phyloP scores from a whole-genome alignment of 2,797 vertebrate species.

The Epinephelus awoara region DNA sequence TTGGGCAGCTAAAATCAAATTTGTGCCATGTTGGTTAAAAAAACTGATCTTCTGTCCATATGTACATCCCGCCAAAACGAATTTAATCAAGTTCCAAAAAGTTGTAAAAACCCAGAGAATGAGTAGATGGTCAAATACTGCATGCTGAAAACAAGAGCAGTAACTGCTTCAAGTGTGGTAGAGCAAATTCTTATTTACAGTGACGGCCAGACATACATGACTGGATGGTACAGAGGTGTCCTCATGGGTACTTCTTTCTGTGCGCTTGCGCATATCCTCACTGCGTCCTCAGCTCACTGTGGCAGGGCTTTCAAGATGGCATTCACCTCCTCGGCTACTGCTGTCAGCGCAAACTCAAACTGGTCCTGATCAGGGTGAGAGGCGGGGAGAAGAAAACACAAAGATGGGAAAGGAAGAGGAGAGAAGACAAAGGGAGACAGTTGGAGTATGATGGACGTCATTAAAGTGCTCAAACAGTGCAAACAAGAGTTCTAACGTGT shows the following conservation, averaged over 20 bases:
- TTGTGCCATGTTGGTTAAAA: slow-evolving; percentile 21
- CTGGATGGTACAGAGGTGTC: slow-evolving; percentile 31
- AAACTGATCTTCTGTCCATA: slow-evolving; percentile 7
- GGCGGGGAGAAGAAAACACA: not conserved
- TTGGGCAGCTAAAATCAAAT: slow-evolving; percentile 15
- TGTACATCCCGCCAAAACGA: slow-evolving; percentile 26
- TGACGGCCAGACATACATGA: slow-evolving; percentile 46
- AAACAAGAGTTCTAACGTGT: not conserved
- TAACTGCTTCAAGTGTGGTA: slow-evolving; percentile 38
- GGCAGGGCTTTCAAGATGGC: slow-evolving; percentile 98
- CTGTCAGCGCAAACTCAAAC: slow-evolving; percentile 97
- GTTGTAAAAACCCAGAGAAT: slow-evolving; percentile 30
- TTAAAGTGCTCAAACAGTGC: not conserved
- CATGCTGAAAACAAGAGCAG: slow-evolving; percentile 60
- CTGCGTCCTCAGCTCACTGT: slow-evolving; percentile 85
- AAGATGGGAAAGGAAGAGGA: not conserved
- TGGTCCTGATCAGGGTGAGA: slow-evolving; percentile 88
- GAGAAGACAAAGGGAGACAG: slow-evolving; percentile 1
- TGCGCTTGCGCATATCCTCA: slow-evolving; percentile 38
- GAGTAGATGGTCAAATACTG: slow-evolving; percentile 44
- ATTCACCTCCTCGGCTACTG: slow-evolving; percentile 97
- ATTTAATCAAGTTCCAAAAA: slow-evolving; percentile 19
- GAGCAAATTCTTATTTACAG: slow-evolving; percentile 65
- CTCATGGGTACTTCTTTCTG: slow-evolving; percentile 15
- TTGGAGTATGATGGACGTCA: not conserved